phyloP scores from a whole-genome alignment of 1,140 invertebrate genomes.

The Teleopsis dalmanni region DNA sequence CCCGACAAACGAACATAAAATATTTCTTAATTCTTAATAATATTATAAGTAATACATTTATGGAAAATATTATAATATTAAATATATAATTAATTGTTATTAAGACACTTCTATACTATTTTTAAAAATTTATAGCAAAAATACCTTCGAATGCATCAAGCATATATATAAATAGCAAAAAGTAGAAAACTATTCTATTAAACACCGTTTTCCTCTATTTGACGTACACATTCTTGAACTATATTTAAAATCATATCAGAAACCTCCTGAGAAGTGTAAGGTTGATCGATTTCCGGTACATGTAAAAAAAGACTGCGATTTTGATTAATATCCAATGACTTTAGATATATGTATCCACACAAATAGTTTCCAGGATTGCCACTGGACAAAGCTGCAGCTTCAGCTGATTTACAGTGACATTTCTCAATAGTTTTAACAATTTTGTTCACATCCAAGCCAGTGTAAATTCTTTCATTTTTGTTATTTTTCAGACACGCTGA shows the following conservation, averaged over 20 bases:
- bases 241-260: slow-evolving; percentile 49
- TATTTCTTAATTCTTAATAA: too few relatives aligned
- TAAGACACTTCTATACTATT: too few relatives aligned
- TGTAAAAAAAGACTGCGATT: slow-evolving; percentile 52
- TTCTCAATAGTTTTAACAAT: slow-evolving; percentile 40
- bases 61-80: too few relatives aligned
- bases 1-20: too few relatives aligned
- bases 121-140: too few relatives aligned
- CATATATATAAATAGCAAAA: too few relatives aligned
- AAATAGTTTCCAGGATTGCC: slow-evolving; percentile 49
- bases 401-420: slow-evolving; percentile 17
- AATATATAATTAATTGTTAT: too few relatives aligned
- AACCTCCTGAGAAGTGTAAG: slow-evolving; percentile 48
- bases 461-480: slow-evolving; percentile 35
- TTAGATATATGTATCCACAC: slow-evolving; percentile 58
- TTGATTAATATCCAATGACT: slow-evolving; percentile 49
- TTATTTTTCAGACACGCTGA: slow-evolving; percentile 33
- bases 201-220: slow-evolving; percentile 10
- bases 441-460: slow-evolving; percentile 44
- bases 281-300: slow-evolving; percentile 52
- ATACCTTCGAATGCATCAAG: too few relatives aligned
- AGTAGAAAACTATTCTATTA: too few relatives aligned
- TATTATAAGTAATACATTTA: too few relatives aligned
- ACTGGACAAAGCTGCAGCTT: too few relatives aligned
- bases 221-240: slow-evolving; percentile 41